phyloP scores from a whole-genome alignment of 2,797 vertebrate species.

The Acrocephalus scirpaceus region DNA sequence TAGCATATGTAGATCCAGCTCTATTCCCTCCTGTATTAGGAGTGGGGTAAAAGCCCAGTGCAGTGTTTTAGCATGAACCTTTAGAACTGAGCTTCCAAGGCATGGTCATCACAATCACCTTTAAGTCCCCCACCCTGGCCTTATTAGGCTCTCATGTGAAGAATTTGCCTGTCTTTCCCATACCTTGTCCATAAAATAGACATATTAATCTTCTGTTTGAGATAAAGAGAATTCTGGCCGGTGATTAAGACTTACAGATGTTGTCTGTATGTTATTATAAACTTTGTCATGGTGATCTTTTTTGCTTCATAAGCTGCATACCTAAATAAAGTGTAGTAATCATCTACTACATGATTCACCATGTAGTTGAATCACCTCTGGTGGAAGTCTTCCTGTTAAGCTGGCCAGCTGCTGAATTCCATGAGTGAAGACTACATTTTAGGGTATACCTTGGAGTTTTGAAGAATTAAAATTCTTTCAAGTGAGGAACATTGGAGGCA shows the following conservation, averaged over 20 bases:
- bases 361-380: neutral
- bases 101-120: neutral
- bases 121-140: rapidly evolving
- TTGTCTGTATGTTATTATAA: neutral
- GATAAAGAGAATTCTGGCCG: neutral
- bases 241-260: neutral
- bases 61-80: neutral
- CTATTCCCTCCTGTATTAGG: neutral
- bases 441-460: neutral
- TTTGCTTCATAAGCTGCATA: neutral
- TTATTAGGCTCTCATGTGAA: neutral
- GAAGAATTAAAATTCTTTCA: neutral
- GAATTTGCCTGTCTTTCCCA: neutral
- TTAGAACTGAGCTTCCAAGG: neutral
- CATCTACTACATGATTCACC: too few relatives aligned
- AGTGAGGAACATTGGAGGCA: neutral
- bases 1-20: neutral
- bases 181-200: neutral
- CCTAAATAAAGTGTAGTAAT: neutral
- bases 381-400: neutral
- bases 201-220: neutral
- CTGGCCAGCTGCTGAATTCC: neutral
- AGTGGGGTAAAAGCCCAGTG: neutral
- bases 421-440: neutral
- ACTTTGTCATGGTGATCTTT: neutral